Evolutionary conservation across 2,888 invertebrate genomes (phyloP), one percentile per base, ranked within the genome.

Genomic region (Eulithis prunata): DNA sequence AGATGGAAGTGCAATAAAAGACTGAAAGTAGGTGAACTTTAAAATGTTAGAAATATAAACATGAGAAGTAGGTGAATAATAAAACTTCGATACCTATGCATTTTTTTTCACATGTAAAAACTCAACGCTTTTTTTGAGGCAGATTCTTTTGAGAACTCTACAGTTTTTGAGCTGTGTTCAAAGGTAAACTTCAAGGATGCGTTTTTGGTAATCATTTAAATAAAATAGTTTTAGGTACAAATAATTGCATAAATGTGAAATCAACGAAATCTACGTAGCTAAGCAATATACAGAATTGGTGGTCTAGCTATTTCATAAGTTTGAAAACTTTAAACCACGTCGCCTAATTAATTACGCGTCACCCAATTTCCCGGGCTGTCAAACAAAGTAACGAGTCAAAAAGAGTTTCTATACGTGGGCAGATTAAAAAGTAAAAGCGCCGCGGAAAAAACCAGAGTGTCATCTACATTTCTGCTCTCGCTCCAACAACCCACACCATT

Each of bases 341-440:
- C 72, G 69, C 70, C 77, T 77, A 81, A 86, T 86, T 87, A 86
- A 88, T 88, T 86, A 83, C 80, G 82, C 85, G 86, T 85, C 83
- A 83, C 79, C 83, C 83, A 87, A 88, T 88, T 88, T 88, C 77
- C 84, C 83, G 82, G 79, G 74, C 81, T 87, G 86, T 86, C 87
- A 85, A 82, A 78, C 81, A 83, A 80, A 78, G 78, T 78, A 82
- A 82, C 84, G 80, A 79, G 82, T 82, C 80, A 81, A 82, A 32
- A 83, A 78, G 76, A 76, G 78, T 79, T 77, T 73, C 41, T 41
- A 73, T 70, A 71, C 72, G 78, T 80, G 78, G 71, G 74, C 69
- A 63, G 80, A 79, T 78, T 78, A 75, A 45, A 71, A 64, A 70
- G 67, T 59, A 41, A 32, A 63, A 58, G 60, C 45, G 49, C 12